Percentiles rank a stretch among this genome's conserved stretches.
Conservation (phyloP, 2,888 invertebrate genomes). For the Lycocerus yunnanus region DNA sequence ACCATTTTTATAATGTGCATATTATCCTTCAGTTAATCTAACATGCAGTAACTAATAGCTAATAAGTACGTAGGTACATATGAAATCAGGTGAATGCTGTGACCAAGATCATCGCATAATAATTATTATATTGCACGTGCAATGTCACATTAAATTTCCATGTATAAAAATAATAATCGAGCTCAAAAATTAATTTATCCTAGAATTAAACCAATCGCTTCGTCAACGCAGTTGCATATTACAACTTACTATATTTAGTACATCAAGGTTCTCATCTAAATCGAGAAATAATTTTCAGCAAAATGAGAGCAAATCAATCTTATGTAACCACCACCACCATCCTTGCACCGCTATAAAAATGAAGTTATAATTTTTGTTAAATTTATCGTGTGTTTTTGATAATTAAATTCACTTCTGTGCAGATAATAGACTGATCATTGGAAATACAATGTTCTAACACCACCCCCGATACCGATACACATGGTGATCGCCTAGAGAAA, state of each 20-base stretch:
- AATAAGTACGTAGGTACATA: neutral
- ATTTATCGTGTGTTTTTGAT: too few species aligned
- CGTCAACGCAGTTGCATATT: too few species aligned
- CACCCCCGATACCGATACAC: neutral
- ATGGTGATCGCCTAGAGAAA: neutral
- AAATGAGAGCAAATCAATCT: too few species aligned
- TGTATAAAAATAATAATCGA: neutral
- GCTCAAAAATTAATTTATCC: too few species aligned
- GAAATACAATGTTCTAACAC: neutral
- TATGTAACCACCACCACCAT: too few species aligned
- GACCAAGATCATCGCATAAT: neutral
- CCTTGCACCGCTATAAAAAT: too few species aligned
- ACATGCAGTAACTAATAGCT: neutral
- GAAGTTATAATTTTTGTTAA: too few species aligned
- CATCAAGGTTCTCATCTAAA: too few species aligned
- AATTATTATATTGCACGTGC: neutral
- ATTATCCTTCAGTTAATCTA: neutral
- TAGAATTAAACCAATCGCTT: too few species aligned
- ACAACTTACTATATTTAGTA: too few species aligned
- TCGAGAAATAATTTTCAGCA: too few species aligned
- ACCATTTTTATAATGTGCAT: neutral
- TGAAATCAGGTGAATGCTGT: neutral
- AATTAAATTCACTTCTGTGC: neutral
- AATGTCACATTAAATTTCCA: neutral
- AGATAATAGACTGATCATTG: neutral